Base-by-base conservation (phyloP, 2,797 vertebrate species). In the Sandelia bainsii region DNA sequence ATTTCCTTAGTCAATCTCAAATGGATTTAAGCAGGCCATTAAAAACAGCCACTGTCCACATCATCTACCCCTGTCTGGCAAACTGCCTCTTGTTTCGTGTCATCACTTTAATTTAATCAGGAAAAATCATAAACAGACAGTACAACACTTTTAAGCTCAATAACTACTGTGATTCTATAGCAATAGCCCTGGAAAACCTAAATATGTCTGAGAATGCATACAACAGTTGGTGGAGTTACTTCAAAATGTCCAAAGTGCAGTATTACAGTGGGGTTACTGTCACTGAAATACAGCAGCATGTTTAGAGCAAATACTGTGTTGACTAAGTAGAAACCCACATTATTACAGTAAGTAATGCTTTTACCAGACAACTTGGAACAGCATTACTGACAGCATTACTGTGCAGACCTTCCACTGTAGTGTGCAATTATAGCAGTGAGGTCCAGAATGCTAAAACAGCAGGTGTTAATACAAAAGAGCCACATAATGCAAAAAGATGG, bases 361-460 rank as follows among this genome's bases (percentile, higher is more conserved):
- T 88, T 76, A 84, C 59, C 84, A 89, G 81, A 78, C 53, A 72
- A 74, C 48, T 27, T 62, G 63, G 39, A 75, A 27, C n/a, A 49
- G 54, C 17, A 2, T 62, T 45, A 37, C 61, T 50, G 62, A 27
- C n/a, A 49, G 54, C 17, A 2, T 62, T 45, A 37, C 61, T 50
- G 62, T 58, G 64, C 67, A 48, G 60, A 32, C 62, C 53, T 45
- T 70, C 69, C 58, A 34, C 72, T 73, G 75, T 73, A 66, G 74
- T 58, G 34, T 45, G 71, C 69, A 69, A 83, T 82, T 72, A 79
- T 52, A 61, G 62, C 61, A n/a, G 62, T 6, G 22, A 50, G 67
- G 83, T 64, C 72, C 69, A 52, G 74, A 85, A 86, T 86, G 75
- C 80, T 77, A 80, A 87, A 83, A 69, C 87, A 84, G 80, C 60